Evolutionary conservation across 1,140 invertebrate species (phyloP).

Genomic region (Drosophila dunni): DNA sequence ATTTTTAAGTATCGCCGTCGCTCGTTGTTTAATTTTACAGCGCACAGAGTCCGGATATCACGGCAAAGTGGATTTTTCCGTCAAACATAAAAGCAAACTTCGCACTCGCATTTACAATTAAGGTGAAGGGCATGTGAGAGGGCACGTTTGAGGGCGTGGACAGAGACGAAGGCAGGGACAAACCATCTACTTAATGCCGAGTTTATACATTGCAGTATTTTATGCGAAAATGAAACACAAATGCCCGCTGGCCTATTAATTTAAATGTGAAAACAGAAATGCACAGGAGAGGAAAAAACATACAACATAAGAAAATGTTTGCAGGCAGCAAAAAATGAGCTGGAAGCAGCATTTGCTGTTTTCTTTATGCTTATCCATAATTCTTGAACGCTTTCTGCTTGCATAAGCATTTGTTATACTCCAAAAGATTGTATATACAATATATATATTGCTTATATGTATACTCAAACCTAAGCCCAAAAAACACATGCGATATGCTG

Average conservation of each 20-base stretch:
- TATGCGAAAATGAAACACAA: constrained; percentile 76
- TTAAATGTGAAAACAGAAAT: constrained; percentile 64
- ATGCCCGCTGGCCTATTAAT: constrained; percentile 72
- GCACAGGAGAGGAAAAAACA: constrained; percentile 19
- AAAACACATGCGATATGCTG: constrained; percentile 33
- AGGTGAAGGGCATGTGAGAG: too few relatives aligned
- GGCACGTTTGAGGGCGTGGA: neutral
- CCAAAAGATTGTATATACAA: neutral
- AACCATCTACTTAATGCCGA: neutral
- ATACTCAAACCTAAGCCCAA: constrained; percentile 10
- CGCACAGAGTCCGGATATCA: constrained; percentile 67
- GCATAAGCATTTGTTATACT: constrained; percentile 63
- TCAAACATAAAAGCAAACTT: constrained; percentile 79
- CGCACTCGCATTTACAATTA: constrained; percentile 41
- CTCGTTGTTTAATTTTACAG: constrained; percentile 64
- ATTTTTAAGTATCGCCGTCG: constrained; percentile 62
- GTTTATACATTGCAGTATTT: constrained; percentile 44
- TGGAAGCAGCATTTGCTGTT: constrained; percentile 12
- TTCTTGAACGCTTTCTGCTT: constrained; percentile 58
- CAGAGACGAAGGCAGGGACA: constrained; percentile 7
- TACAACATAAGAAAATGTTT: constrained; percentile 4
- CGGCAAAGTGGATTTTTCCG: constrained; percentile 80
- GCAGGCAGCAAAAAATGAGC: neutral
- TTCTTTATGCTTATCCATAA: constrained; percentile 54
- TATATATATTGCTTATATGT: constrained; percentile 9